phyloP scores from a whole-genome alignment of 2,888 invertebrate species.

The Epirrita christyi region DNA sequence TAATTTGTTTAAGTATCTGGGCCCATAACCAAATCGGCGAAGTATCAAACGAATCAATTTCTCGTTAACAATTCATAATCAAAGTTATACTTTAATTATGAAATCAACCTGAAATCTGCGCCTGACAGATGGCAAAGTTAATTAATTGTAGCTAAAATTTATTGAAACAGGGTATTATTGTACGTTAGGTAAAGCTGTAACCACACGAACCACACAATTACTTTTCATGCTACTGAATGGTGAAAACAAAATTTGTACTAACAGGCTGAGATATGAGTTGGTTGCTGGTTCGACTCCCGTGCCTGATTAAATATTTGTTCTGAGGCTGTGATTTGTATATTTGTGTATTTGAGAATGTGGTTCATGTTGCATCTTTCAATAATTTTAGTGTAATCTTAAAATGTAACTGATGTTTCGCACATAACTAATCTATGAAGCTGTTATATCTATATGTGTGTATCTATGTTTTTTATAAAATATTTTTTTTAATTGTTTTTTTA shows the following conservation, averaged over 20 bases:
- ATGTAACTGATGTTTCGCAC: too few species aligned
- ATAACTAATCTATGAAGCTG: too few species aligned
- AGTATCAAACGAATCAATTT: constrained; percentile 14
- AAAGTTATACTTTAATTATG: constrained; percentile 13
- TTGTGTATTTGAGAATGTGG: not conserved
- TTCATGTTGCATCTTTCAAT: too few species aligned
- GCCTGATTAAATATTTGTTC: not conserved
- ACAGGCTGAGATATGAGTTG: not conserved
- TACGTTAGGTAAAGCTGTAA: not conserved
- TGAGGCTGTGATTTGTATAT: too few species aligned
- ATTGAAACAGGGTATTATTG: constrained; percentile 5
- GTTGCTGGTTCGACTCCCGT: not conserved
- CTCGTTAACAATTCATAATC: constrained; percentile 11
- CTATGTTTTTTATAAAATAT: too few species aligned
- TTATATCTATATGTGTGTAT: too few species aligned
- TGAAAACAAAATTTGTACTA: not conserved
- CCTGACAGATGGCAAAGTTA: constrained; percentile 24
- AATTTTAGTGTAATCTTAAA: too few species aligned
- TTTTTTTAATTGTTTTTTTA: too few species aligned
- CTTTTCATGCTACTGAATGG: not conserved
- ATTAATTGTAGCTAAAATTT: constrained; percentile 23
- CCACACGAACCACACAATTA: not conserved
- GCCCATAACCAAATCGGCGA: not conserved
- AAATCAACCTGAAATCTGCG: constrained; percentile 22
- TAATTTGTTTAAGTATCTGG: not conserved